Percentiles rank a stretch among this genome's conserved stretches.
Conservation (phyloP, 37 sponge, comb jelly and placozoan species). For the Agelas oroides region DNA sequence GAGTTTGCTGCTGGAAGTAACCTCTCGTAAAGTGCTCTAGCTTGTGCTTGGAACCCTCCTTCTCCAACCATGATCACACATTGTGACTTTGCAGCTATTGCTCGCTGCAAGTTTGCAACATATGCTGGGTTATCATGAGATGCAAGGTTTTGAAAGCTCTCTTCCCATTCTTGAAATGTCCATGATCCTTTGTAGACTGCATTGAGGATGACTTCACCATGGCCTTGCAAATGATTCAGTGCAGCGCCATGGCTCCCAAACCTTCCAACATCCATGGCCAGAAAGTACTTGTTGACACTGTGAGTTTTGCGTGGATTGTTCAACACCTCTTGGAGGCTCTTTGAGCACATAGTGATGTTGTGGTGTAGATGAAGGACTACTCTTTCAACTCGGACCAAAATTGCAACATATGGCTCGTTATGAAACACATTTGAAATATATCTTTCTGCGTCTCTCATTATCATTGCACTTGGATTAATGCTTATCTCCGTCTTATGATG, state of each 20-base stretch:
- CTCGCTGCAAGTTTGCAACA: conserved; percentile 46
- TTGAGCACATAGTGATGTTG: conserved; percentile 16
- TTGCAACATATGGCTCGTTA: background rate
- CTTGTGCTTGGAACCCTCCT: conserved; percentile 45
- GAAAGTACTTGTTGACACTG: background rate
- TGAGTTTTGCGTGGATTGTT: background rate
- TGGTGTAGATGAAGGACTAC: conserved; percentile 8
- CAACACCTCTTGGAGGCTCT: background rate
- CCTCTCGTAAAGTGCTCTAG: conserved; percentile 25
- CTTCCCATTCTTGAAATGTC: conserved; percentile 36
- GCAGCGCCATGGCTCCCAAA: conserved; percentile 42
- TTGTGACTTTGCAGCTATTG: conserved; percentile 6
- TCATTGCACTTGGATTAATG: conserved; percentile 1
- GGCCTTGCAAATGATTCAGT: background rate
- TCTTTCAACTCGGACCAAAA: conserved; percentile 39
- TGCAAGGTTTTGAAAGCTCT: background rate
- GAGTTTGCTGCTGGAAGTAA: conserved; percentile 10
- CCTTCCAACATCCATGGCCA: conserved; percentile 48
- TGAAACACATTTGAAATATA: conserved; percentile 7
- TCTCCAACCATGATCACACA: conserved; percentile 47
- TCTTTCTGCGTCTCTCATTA: conserved; percentile 8
- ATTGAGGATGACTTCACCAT: conserved; percentile 10
- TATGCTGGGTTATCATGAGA: conserved; percentile 30
- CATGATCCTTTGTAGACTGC: background rate
- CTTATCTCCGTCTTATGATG: background rate